Conservation (phyloP, 2,888 invertebrate genomes). For the Lysandra bellargus region DNA sequence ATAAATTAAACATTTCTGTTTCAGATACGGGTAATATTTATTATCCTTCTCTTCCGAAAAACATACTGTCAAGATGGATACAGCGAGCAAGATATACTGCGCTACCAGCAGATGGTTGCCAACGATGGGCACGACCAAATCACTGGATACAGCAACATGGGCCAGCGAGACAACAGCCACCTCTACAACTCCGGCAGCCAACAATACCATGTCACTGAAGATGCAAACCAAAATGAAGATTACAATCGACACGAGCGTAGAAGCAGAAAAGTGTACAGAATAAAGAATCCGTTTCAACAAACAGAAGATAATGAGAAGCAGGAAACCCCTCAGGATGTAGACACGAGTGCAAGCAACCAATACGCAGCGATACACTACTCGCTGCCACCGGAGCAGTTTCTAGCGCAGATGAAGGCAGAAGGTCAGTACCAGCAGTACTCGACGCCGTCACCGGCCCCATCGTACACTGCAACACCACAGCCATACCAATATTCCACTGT, state of each 20-base stretch:
- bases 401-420: constrained; percentile 69
- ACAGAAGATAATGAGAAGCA: constrained; percentile 53
- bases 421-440: constrained; percentile 61
- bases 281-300: constrained; percentile 72
- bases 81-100: constrained; percentile 62
- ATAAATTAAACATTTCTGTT: constrained; percentile 46
- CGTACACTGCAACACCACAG: constrained; percentile 70
- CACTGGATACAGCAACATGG: constrained; percentile 59
- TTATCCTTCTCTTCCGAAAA: constrained; percentile 57
- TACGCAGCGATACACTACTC: constrained; percentile 74
- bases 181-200: constrained; percentile 58
- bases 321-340: constrained; percentile 60
- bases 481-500: constrained; percentile 69
- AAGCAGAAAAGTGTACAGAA: constrained; percentile 65
- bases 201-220: constrained; percentile 61
- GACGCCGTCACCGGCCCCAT: constrained; percentile 60
- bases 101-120: constrained; percentile 61
- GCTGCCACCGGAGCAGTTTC: constrained; percentile 73
- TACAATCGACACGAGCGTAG: constrained; percentile 56
- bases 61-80: constrained; percentile 68
- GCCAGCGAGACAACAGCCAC: constrained; percentile 62
- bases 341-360: constrained; percentile 73
- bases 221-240: constrained; percentile 58
- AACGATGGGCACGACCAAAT: constrained; percentile 61
- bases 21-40: constrained; percentile 75